phyloP scores from a whole-genome alignment of 2,797 vertebrate genomes.

The Buceros bicornis region DNA sequence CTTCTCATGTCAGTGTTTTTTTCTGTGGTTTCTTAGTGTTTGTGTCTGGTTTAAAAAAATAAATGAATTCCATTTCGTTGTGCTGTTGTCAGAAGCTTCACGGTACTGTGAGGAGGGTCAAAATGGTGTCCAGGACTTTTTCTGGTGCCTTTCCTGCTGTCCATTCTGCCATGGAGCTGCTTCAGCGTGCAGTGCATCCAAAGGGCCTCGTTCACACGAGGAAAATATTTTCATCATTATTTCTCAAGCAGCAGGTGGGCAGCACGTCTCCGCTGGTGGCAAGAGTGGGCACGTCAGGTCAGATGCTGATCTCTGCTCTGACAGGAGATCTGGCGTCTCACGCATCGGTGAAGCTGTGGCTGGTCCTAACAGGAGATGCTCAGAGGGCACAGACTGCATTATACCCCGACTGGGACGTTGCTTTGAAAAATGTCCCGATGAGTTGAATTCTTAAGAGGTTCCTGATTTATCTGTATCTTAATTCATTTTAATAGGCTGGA shows the following conservation, averaged over 20 bases:
- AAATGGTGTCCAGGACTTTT: background rate
- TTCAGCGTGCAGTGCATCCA: background rate
- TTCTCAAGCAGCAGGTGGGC: background rate
- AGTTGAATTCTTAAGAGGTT: conserved; percentile 30
- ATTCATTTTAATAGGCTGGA: conserved; percentile 51
- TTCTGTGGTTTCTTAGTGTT: background rate
- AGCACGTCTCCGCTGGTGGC: background rate
- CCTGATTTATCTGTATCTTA: conserved; percentile 50
- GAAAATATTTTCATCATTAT: background rate
- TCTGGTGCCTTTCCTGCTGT: background rate
- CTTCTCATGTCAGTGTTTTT: background rate
- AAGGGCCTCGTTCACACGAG: background rate
- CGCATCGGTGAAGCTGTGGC: background rate
- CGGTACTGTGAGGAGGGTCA: too few species aligned
- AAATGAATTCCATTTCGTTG: background rate
- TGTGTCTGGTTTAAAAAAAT: background rate
- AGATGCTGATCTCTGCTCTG: fast-evolving
- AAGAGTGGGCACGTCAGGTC: background rate
- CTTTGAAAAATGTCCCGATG: background rate
- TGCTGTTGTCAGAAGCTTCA: background rate
- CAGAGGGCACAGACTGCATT: background rate
- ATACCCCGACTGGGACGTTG: background rate
- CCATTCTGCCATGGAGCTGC: background rate
- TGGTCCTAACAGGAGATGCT: background rate
- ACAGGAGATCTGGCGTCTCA: background rate